Base-by-base conservation (phyloP, 2,888 invertebrate genomes). In the Aspidiotus rigidus region DNA sequence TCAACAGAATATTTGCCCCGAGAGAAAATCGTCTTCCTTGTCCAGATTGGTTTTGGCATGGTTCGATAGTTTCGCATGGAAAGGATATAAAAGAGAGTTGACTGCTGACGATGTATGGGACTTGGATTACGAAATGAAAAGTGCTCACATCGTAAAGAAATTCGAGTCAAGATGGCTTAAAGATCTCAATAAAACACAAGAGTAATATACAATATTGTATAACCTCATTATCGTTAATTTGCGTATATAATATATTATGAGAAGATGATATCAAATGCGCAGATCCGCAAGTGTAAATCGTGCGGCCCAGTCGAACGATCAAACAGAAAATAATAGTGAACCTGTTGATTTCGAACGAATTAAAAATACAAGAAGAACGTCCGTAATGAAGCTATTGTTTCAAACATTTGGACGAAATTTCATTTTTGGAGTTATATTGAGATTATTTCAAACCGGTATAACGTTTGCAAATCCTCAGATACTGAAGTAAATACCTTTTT, bases 381-480 rank as follows among this genome's bases (percentile, higher is more conserved):
- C 93, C 0, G 86, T 98, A 74, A 79, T 94, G 75, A 86, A 87
- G 44, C 89, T 93, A 0, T 81, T 99, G 61, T 84, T 89, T 73
- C 86, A 87, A 77, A 89, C 93, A 7, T 97, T 95, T 78, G 93
- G 95, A 62, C 85, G 86, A 1, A 88, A 89, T 69, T 93, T 95
- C 77, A 72, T 94, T 1, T 86, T 93, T 74, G 94, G 95, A n/a
- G 83, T 91, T 0, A 77, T 87, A 64, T 81, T 94, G 72, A 96
- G 96, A 79, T 78, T 95, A 0, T 75, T 87, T 54, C 89, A 91
- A 75, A 95, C 95, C 79, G 72, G 88, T 15, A 78, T 97, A 69
- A 89, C 89, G 73, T 98, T 98, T 79, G 83, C 89, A 55, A 93
- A 91, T 74, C 98, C 98, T 0, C 88, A 92, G 79, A 81, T 98